Evolutionary conservation across 2,797 vertebrate species (phyloP), one percentile per base, ranked within the genome.

Genomic region (Cryptoblepharus egeriae): DNA sequence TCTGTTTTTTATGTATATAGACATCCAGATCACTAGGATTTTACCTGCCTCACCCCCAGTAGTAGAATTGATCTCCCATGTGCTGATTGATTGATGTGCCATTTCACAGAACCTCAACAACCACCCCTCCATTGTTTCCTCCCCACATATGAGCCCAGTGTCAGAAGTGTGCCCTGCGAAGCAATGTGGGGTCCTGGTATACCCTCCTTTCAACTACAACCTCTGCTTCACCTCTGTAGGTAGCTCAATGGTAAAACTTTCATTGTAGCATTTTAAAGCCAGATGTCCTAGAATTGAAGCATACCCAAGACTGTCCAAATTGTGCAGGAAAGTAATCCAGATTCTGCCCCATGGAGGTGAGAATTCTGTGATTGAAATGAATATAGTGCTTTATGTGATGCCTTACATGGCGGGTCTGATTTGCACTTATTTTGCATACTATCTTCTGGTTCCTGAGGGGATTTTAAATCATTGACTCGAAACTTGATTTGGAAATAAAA

Each of bases 361-460:
- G 26, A 67, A 81, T 79, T 65, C 55, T 57, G 7, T 24, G 60
- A 11, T 11, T 84, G 30, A 79, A 74, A 58, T 28, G 58, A 72
- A 30, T 22, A 26, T 35, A 58, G 42, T 52, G 11, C 32, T 70
- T 55, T 69, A 67, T 24, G 30, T 79, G 30, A 49, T n/a, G n/a
- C n/a, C n/a, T n/a, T n/a, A n/a, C n/a, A n/a, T n/a, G n/a, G n/a
- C n/a, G n/a, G n/a, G n/a, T n/a, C n/a, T n/a, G n/a, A n/a, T n/a
- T n/a, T n/a, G n/a, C n/a, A n/a, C n/a, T n/a, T n/a, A 42, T 68
- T 79, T 39, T 37, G 35, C 55, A 65, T 30, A 69, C 28, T 52
- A 3, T 32, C n/a, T 35, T 79, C 26, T 20, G 12, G 18, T 65
- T 35, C 32, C 7, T 58, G 55, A 67, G 8, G 16, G 67, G 49